A percentile compares a stretch with the other conserved stretches of the same genome.
Conservation (phyloP, 2,797 vertebrate genomes). For the Ctenosaura bakeri region DNA sequence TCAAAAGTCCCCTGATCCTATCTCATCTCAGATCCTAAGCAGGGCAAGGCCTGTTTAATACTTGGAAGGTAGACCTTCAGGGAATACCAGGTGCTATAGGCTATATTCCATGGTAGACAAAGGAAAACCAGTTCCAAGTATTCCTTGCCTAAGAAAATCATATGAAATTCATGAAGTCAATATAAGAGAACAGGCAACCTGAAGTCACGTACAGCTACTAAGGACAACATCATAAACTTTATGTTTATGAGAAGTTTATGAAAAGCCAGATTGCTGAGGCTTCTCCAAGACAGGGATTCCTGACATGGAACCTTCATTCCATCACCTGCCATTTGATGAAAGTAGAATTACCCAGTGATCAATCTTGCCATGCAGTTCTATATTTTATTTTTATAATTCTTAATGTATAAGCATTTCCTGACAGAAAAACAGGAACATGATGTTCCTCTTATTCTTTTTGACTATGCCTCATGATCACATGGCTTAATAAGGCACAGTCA, state of each 20-base stretch:
- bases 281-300: not conserved
- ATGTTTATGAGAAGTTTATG: not conserved
- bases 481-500: conserved; percentile 24
- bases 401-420: conserved; percentile 58
- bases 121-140: too few relatives aligned
- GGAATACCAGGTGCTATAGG: too few relatives aligned
- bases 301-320: not conserved
- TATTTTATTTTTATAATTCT: conserved; percentile 62
- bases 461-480: conserved; percentile 47
- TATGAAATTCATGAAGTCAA: too few relatives aligned
- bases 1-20: too few relatives aligned
- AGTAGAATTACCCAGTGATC: not conserved
- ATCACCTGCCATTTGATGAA: not conserved
- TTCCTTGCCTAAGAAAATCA: too few relatives aligned
- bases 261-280: not conserved
- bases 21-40: too few relatives aligned
- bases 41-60: too few relatives aligned
- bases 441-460: conserved; percentile 64
- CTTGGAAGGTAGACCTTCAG: too few relatives aligned
- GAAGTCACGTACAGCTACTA: too few relatives aligned
- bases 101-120: too few relatives aligned
- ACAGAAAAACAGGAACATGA: conserved; percentile 60
- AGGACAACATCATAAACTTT: too few relatives aligned
- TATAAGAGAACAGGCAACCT: too few relatives aligned
- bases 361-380: not conserved